These are phyloP conservation scores for Aporophyla nigra DNA, from an alignment of 2,888 invertebrate species.

Conservation along the genomic window DNA sequence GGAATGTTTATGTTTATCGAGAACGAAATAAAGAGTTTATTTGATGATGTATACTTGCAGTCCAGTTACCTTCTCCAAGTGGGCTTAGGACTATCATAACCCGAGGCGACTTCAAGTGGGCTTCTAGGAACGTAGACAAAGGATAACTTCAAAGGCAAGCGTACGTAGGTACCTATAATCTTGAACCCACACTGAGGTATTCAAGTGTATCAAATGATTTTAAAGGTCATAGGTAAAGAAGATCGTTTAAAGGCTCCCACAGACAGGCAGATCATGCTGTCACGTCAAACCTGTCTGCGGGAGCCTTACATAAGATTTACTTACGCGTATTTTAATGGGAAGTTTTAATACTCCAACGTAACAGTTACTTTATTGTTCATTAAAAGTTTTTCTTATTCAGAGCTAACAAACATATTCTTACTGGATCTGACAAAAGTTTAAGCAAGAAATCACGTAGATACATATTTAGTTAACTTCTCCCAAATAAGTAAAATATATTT, in stretches of 20 bases:
- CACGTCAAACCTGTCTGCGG: no score
- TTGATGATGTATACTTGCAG: not conserved
- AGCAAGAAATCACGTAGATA: not conserved
- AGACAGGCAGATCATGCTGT: no score
- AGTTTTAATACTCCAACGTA: not conserved
- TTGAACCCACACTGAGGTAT: not conserved
- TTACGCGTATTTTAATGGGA: not conserved
- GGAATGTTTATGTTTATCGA: constrained; percentile 1
- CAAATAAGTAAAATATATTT: not conserved
- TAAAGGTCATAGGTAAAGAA: not conserved
- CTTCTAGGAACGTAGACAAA: not conserved
- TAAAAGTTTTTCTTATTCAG: not conserved
- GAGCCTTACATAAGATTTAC: not conserved
- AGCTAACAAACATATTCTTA: not conserved
- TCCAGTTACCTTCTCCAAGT: not conserved
- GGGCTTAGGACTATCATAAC: not conserved
- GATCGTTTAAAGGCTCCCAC: not conserved
- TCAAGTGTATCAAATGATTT: not conserved
- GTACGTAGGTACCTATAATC: not conserved
- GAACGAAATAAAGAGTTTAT: not conserved
- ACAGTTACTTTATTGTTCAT: not conserved
- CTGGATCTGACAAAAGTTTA: not conserved
- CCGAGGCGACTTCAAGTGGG: not conserved
- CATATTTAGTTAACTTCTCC: no score
- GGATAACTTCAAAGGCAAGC: not conserved